Conservation (phyloP, 2,888 invertebrate genomes). For the Apamea crenata region DNA sequence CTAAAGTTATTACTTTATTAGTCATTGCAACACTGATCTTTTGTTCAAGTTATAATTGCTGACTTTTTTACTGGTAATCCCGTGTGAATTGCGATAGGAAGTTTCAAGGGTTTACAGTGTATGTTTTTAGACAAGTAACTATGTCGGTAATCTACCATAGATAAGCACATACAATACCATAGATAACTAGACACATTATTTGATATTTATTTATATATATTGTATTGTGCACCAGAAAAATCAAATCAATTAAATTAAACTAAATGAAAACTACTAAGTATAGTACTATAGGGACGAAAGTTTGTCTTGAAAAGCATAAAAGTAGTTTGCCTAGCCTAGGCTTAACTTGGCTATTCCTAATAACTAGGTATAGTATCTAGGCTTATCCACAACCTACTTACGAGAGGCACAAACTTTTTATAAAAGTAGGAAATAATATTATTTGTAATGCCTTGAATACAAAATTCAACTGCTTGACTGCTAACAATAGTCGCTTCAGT, state of each 20-base stretch:
- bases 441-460: background rate
- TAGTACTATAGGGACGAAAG: background rate
- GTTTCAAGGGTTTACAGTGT: constrained; percentile 3
- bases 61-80: background rate
- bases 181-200: background rate
- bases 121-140: background rate
- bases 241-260: background rate
- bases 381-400: background rate
- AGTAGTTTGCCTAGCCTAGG: background rate
- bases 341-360: background rate
- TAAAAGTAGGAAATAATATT: background rate
- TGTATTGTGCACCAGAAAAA: background rate
- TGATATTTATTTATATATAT: too few species aligned
- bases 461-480: too few species aligned
- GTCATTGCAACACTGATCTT: background rate
- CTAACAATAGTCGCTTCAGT: background rate
- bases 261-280: background rate
- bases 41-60: constrained; percentile 14
- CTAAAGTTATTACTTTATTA: background rate
- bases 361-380: background rate
- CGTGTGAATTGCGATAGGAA: background rate
- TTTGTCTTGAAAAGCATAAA: background rate
- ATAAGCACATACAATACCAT: background rate
- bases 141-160: background rate
- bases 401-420: background rate